phyloP scores from a whole-genome alignment of 2,888 invertebrate species.

The Acronicta aceris region DNA sequence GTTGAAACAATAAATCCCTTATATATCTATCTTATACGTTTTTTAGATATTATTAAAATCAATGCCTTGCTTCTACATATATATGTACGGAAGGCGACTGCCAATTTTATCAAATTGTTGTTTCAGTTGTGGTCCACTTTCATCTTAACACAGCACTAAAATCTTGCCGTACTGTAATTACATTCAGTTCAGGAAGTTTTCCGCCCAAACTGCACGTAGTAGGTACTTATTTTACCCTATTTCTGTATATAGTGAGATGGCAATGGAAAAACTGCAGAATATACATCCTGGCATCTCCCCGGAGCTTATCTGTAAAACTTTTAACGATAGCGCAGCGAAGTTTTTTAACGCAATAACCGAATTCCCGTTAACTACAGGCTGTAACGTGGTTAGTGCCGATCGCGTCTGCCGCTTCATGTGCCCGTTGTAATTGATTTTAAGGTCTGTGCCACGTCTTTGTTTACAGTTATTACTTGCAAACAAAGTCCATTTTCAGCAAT shows the following conservation, averaged over 20 bases:
- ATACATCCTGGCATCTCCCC: conserved; percentile 61
- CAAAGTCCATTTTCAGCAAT: conserved; percentile 5
- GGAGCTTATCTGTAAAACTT: conserved; percentile 84
- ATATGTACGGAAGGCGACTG: no score
- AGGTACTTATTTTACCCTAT: conserved; percentile 22
- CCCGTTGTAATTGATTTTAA: conserved; percentile 62
- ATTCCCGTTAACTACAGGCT: conserved; percentile 77
- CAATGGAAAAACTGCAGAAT: conserved; percentile 55
- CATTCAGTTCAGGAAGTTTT: conserved; percentile 4
- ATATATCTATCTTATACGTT: no score
- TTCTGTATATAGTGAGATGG: conserved; percentile 40
- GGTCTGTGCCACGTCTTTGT: conserved; percentile 38
- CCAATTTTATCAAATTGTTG: no score
- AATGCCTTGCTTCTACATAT: no score
- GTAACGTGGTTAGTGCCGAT: conserved; percentile 72
- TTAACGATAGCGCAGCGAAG: conserved; percentile 85
- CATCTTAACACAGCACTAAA: no score
- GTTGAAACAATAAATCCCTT: no score
- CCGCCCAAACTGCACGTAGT: background rate
- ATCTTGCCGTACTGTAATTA: no score
- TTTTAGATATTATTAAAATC: no score
- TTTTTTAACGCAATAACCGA: conserved; percentile 88
- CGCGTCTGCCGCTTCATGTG: conserved; percentile 66
- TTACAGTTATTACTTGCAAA: conserved; percentile 31
- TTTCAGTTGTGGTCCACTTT: no score